phyloP scores from a whole-genome alignment of 2,113 vertebrate species.

The Microtus montanus region DNA sequence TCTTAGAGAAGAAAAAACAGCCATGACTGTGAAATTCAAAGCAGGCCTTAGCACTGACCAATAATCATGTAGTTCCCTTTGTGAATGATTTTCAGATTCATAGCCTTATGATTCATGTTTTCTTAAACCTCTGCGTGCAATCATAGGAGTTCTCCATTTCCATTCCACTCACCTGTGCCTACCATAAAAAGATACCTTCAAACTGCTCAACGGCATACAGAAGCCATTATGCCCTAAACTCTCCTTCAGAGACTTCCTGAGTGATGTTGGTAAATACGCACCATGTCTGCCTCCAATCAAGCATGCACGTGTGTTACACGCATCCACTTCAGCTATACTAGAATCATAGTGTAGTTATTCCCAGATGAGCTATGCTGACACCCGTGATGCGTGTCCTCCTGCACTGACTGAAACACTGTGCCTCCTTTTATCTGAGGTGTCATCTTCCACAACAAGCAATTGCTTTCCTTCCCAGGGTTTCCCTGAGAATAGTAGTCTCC shows the following conservation, averaged over 20 bases:
- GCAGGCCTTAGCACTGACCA: neutral
- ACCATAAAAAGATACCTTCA: neutral
- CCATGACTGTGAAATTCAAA: neutral
- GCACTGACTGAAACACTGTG: neutral
- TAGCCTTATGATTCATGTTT: too few species aligned
- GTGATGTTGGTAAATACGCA: neutral
- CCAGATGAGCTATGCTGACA: neutral
- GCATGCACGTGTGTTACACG: neutral
- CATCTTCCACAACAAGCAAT: neutral
- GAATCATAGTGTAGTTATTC: neutral
- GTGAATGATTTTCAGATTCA: neutral
- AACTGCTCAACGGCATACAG: neutral
- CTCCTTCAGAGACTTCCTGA: neutral
- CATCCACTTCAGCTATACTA: neutral
- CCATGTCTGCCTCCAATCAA: neutral
- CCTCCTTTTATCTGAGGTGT: neutral
- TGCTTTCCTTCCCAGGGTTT: neutral
- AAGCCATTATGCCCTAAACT: neutral
- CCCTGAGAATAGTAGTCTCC: neutral
- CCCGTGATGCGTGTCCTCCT: neutral
- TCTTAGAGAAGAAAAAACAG: neutral
- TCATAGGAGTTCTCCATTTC: neutral
- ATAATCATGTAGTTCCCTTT: neutral
- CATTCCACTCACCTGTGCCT: too few species aligned
- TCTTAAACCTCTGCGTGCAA: neutral